Evolutionary conservation across 2,888 invertebrate genomes (phyloP), one percentile per base, ranked within the genome.

Genomic region (Biston stratarius): DNA sequence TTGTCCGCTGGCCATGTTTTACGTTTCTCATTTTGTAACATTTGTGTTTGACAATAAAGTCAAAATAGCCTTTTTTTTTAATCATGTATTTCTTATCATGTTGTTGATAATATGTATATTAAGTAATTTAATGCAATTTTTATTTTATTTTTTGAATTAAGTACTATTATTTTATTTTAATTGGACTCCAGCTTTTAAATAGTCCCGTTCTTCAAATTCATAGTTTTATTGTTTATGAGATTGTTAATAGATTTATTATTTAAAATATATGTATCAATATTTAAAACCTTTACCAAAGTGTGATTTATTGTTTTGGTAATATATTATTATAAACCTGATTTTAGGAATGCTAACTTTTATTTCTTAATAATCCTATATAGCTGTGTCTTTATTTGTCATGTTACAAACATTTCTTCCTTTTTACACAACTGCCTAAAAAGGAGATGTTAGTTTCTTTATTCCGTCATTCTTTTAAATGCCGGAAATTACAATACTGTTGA

Each of bases 301-400:
- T 85, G 80, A 81, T 81, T 83, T 88, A 86, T 83, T 83, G 75
- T 82, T 85, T 86, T 86, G 84, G 82, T 84, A 81, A 83, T 79
- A 77, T 38, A 80, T 79, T 84, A 83, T 86, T 55, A 82, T 73
- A 83, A 77, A 76, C 80, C 82, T 81, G 80, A 82, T 78, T 80
- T 85, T 86, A 87, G 83, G 68, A 67, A 58, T 12, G 0, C 11
- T 64, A 34, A 7, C 10, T 34, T 36, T 70, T 56, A 69, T 38
- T 65, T 61, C 64, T 51, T 11, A 11, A 9, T 10, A 33, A n/a
- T 24, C 11, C 9, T 5, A 5, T 2, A 15, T 15, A 42, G 42
- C 10, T 10, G 1, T 42, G 42, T n/a, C n/a, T 24, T 24, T 24
- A 24, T 24, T 24, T 24, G 24, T 3, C 24, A 44, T 6, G 44